A percentile compares a stretch with the other conserved stretches of the same genome.
Conservation (phyloP, 2,797 vertebrate genomes). For the Phoxinus dragarum region DNA sequence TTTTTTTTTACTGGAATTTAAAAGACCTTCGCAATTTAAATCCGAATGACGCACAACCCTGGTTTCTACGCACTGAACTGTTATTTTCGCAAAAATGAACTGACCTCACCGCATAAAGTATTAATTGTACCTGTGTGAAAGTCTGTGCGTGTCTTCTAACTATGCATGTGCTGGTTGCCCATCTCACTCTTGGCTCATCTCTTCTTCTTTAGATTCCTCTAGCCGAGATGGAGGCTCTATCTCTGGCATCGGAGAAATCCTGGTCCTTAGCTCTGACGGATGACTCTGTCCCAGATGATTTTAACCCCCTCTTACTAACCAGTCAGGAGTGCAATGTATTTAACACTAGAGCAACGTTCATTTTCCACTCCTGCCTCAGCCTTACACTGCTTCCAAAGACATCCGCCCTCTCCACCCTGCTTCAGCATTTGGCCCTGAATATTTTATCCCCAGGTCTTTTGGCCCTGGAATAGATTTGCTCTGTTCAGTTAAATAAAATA, state of each 20-base stretch:
- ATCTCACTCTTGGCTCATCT: conserved; percentile 91
- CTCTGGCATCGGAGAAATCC: conserved; percentile 98
- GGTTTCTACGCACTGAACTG: not conserved
- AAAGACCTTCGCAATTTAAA: not conserved
- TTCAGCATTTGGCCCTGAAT: not conserved
- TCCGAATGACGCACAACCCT: not conserved
- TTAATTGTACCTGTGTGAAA: conserved; percentile 29
- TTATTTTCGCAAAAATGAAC: not conserved
- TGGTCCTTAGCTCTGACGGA: conserved; percentile 98
- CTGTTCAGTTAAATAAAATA: not conserved
- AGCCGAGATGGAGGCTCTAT: conserved; percentile 99
- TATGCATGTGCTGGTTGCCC: conserved; percentile 66
- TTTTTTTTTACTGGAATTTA: not conserved
- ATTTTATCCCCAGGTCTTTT: not conserved
- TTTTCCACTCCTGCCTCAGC: conserved; percentile 44
- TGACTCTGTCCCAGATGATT: conserved; percentile 93
- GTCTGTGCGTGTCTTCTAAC: conserved; percentile 55
- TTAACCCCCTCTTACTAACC: conserved; percentile 94
- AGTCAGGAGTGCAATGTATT: conserved; percentile 97
- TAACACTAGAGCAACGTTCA: conserved; percentile 75
- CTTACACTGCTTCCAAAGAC: conserved; percentile 55
- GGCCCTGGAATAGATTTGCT: not conserved
- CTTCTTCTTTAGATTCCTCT: conserved; percentile 97
- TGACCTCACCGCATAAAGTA: not conserved
- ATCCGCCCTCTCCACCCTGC: conserved; percentile 5